phyloP scores from a whole-genome alignment of 2,888 invertebrate genomes.

The Euzophera pinguis region DNA sequence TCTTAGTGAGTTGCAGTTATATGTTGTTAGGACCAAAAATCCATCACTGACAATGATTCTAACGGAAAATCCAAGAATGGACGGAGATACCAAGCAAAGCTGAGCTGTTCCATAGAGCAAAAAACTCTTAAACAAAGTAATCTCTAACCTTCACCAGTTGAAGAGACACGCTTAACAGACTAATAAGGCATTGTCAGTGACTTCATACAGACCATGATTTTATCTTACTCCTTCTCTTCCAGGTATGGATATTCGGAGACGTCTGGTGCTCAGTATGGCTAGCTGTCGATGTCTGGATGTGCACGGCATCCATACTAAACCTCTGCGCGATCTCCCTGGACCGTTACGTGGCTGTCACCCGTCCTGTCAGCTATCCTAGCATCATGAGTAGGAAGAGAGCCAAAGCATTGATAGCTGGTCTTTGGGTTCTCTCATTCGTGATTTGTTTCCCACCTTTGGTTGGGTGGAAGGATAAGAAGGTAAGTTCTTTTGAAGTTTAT shows the following conservation, averaged over 20 bases:
- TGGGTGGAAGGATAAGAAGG: conserved; percentile 89
- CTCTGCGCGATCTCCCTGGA: conserved; percentile 96
- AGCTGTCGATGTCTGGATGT: conserved; percentile 99
- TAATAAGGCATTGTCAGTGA: too few relatives aligned
- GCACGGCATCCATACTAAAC: conserved; percentile 97
- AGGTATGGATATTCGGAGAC: conserved; percentile 98
- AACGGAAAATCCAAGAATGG: too few relatives aligned
- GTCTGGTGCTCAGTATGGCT: conserved; percentile 98
- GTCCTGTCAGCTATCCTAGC: conserved; percentile 97
- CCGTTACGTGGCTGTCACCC: conserved; percentile 97
- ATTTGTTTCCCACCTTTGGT: conserved; percentile 98
- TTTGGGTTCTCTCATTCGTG: conserved; percentile 97
- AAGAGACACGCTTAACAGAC: too few relatives aligned
- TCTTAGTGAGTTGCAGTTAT: too few relatives aligned
- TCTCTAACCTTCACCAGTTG: too few relatives aligned
- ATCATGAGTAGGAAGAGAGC: conserved; percentile 92
- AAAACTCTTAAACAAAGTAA: too few relatives aligned
- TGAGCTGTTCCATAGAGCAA: too few relatives aligned
- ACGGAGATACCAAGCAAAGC: too few relatives aligned
- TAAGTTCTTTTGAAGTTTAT: conserved; percentile 19
- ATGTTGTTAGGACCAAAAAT: too few relatives aligned
- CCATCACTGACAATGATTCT: too few relatives aligned
- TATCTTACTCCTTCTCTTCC: conserved; percentile 25
- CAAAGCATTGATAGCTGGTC: conserved; percentile 91
- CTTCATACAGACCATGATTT: too few relatives aligned